Evolutionary conservation across 2,113 vertebrate genomes (phyloP), one percentile per base, ranked within the genome.

Genomic region (Sorex fumeus): DNA sequence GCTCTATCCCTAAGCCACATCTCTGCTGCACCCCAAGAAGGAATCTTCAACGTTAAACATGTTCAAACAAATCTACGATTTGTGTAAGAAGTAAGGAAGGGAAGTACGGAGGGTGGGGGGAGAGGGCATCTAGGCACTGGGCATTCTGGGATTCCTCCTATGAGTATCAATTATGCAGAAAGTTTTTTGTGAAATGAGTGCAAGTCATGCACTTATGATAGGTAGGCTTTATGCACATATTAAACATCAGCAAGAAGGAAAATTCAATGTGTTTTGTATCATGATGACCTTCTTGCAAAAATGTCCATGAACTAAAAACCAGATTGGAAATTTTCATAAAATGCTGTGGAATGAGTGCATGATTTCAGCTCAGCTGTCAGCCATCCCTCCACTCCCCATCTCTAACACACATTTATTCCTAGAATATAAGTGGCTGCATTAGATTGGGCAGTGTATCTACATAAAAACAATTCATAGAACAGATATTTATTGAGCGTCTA

Each of bases 101-200:
- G 40, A 69, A 91, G 45, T 21, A 30, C 2, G 1, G 76, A 30
- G 27, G n/a, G n/a, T n/a, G n/a, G n/a, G n/a, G n/a, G n/a, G n/a
- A 13, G 47, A 9, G n/a, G 9, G 3, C 8, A 27, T 28, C 9
- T 23, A 8, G 40, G 12, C 2, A 45, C 70, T 88, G 50, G 4
- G 13, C 13, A 28, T 40, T 30, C 21, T 78, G 34, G 43, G 19
- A 62, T 74, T 71, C 36, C 8, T 82, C 67, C 40, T 67, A 30
- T n/a, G 64, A 16, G 45, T 81, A 36, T 28, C 36, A n/a, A 60
- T 77, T 40, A 74, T 12, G 12, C 0, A 8, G 70, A 13, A 74
- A 45, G 78, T n/a, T 92, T 94, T 90, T 90, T 74, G 25, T 69
- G 32, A 92, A 81, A 88, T 93, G 74, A 77, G 23, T 43, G 70